Percentiles rank a stretch among this genome's conserved stretches.
phyloP scores from a whole-genome alignment of 2,888 invertebrate species.

The Meiosimyza platycephala region DNA sequence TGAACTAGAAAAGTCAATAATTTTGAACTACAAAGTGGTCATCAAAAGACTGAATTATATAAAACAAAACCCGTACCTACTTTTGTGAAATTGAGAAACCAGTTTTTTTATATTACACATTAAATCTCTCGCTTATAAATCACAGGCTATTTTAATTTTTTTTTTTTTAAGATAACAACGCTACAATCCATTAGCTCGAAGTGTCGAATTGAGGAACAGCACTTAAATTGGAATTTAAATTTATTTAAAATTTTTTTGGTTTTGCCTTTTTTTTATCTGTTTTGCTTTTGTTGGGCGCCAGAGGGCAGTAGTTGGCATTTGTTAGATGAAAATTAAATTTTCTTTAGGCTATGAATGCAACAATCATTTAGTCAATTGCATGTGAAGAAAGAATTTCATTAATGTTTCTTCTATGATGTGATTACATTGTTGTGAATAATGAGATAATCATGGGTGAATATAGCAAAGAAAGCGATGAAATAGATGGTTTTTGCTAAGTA shows the following conservation, averaged over 20 bases:
- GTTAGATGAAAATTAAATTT: not conserved
- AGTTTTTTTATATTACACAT: too few relatives aligned
- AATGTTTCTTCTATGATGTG: not conserved
- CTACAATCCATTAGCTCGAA: not conserved
- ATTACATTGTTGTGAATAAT: not conserved
- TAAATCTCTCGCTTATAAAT: too few relatives aligned
- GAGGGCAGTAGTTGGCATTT: not conserved
- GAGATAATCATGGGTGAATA: not conserved
- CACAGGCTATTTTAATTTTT: too few relatives aligned
- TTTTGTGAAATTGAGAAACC: too few relatives aligned
- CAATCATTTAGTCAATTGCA: conserved; percentile 6
- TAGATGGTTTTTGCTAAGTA: too few relatives aligned
- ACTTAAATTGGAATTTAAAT: conserved; percentile 13
- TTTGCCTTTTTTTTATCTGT: not conserved
- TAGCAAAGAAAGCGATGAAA: too few relatives aligned
- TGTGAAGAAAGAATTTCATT: conserved; percentile 3
- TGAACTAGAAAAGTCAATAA: too few relatives aligned
- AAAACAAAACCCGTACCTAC: too few relatives aligned
- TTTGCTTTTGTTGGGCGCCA: not conserved
- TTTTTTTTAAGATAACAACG: not conserved
- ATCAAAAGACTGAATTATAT: too few relatives aligned
- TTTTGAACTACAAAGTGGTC: too few relatives aligned
- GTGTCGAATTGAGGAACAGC: not conserved
- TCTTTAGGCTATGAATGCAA: not conserved
- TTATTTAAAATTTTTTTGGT: not conserved